Evolutionary conservation across 2,797 vertebrate genomes (phyloP).

Genomic region (Poecilia gillii): DNA sequence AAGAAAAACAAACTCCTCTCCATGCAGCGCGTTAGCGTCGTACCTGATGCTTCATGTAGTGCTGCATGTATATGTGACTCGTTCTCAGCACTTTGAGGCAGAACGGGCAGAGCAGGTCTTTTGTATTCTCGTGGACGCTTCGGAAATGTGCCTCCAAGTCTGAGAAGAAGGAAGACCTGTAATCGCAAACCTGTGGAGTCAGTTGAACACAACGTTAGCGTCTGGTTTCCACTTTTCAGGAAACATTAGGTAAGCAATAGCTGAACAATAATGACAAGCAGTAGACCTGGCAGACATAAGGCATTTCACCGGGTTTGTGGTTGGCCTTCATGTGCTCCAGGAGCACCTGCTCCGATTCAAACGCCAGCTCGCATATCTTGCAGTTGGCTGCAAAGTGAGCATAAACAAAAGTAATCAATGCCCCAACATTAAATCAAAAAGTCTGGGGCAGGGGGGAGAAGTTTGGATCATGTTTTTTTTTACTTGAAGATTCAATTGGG

Average conservation of each 20-base stretch:
- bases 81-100: slow-evolving; percentile 97
- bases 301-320: slow-evolving; percentile 99
- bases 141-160: slow-evolving; percentile 97
- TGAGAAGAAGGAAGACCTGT: slow-evolving; percentile 94
- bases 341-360: slow-evolving; percentile 96
- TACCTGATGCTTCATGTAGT: slow-evolving; percentile 99
- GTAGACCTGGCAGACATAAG: slow-evolving; percentile 96
- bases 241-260: slow-evolving; percentile 1
- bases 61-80: slow-evolving; percentile 93
- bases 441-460: neutral
- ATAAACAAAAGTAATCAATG: neutral
- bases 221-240: slow-evolving; percentile 8
- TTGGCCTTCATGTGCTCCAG: slow-evolving; percentile 99
- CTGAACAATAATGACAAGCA: neutral
- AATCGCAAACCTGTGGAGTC: slow-evolving; percentile 90
- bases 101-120: slow-evolving; percentile 96
- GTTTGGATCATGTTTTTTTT: slow-evolving; percentile 33
- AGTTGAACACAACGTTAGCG: slow-evolving; percentile 31
- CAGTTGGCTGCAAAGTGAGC: slow-evolving; percentile 88
- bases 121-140: slow-evolving; percentile 93
- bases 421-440: neutral
- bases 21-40: slow-evolving; percentile 23
- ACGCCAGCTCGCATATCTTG: slow-evolving; percentile 98
- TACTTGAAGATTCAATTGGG: slow-evolving; percentile 93
- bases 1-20: neutral